Percentiles rank a stretch among this genome's conserved stretches.
These are phyloP conservation scores for Argynnis bischoffii DNA, from an alignment of 2,888 invertebrate genomes.

Conservation along the genomic window DNA sequence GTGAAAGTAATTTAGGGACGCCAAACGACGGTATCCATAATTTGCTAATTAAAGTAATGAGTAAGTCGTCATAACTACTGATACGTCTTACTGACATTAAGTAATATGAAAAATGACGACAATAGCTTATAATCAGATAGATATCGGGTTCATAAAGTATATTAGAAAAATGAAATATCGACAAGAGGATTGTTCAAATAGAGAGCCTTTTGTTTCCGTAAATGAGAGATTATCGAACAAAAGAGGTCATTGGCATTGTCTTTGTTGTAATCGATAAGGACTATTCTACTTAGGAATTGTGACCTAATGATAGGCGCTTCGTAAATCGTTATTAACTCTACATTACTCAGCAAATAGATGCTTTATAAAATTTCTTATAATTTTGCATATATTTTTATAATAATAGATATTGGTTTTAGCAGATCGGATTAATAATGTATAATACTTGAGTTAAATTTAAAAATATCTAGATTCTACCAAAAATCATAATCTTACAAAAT, in stretches of 20 bases:
- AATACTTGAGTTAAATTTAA: neutral
- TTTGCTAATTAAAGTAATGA: no score
- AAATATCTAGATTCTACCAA: neutral
- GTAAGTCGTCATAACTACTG: no score
- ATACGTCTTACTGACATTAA: no score
- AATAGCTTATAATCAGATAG: neutral
- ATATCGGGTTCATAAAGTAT: conserved; percentile 19
- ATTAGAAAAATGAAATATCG: conserved; percentile 25
- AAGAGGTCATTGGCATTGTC: conserved; percentile 34
- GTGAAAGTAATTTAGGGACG: no score
- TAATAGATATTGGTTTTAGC: no score
- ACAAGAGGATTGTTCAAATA: conserved; percentile 27
- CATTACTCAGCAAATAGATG: neutral
- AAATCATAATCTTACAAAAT: conserved; percentile 21
- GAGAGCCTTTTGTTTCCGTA: conserved; percentile 29
- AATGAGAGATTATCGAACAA: conserved; percentile 32
- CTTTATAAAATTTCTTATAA: neutral
- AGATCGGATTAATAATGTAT: no score
- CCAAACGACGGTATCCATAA: no score
- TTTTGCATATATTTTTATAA: neutral
- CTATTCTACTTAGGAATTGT: conserved; percentile 19
- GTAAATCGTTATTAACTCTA: conserved; percentile 14
- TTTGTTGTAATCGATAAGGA: conserved; percentile 28
- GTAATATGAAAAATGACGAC: neutral
- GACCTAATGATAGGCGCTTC: conserved; percentile 10